These are phyloP conservation scores for Amblyopsis rosae DNA, from an alignment of 2,113 vertebrate species.

Conservation along the genomic window DNA sequence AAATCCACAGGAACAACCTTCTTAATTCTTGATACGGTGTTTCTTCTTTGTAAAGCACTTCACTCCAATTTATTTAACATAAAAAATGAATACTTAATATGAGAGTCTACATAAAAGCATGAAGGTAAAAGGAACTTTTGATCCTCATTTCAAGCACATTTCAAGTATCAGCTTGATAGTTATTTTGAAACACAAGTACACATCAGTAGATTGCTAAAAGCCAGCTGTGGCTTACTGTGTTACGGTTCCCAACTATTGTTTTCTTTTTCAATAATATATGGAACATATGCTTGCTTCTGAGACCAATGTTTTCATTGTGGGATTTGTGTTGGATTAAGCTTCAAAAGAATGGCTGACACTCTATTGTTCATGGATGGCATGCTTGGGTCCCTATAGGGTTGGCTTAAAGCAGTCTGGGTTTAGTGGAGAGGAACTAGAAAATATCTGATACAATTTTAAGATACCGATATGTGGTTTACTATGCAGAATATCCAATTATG, in stretches of 20 bases:
- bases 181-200: background rate
- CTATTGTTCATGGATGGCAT: conserved; percentile 64
- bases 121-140: too few relatives aligned
- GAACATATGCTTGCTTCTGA: conserved; percentile 67
- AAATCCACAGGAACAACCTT: too few relatives aligned
- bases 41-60: too few relatives aligned
- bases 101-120: too few relatives aligned
- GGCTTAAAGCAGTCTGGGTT: conserved; percentile 55
- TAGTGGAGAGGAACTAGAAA: conserved; percentile 29
- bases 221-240: conserved; percentile 41
- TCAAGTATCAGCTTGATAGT: too few relatives aligned
- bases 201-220: conserved; percentile 45
- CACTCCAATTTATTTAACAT: too few relatives aligned
- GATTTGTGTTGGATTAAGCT: conserved; percentile 73
- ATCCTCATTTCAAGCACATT: too few relatives aligned
- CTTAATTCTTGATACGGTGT: too few relatives aligned
- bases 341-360: conserved; percentile 65
- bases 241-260: conserved; percentile 53
- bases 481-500: too few relatives aligned
- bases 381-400: conserved; percentile 42
- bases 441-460: conserved; percentile 35
- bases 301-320: conserved; percentile 64
- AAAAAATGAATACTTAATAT: too few relatives aligned
- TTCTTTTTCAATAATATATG: conserved; percentile 69
- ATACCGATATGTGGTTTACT: conserved; percentile 7